Evolutionary conservation across 1,140 invertebrate genomes (phyloP), one percentile per base, ranked within the genome.

Genomic region (Lerema accius): DNA sequence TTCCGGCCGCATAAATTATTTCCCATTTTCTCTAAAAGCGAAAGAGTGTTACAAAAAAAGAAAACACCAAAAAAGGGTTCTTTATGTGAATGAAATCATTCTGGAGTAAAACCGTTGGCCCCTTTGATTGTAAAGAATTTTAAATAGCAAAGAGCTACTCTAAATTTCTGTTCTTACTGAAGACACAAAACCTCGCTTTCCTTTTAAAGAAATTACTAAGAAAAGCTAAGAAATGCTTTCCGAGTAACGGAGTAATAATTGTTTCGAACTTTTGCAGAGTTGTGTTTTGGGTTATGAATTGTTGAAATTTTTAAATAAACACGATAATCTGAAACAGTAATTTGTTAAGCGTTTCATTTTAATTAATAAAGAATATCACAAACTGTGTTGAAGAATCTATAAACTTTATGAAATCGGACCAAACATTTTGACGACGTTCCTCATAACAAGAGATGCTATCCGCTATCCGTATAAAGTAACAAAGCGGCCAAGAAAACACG

Each of bases 31-130:
- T 40, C 39, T 45, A 32, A 61, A 55, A 63, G 40, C 39, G 45
- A 62, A 61, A 42, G 45, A 46, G 53, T 63, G 65, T 51, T 53
- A 35, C 48, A 43, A 51, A 63, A 55, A 45, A 55, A 26, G 55
- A 48, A 55, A 48, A 35, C 43, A 56, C 32, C 37, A 39, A 43
- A 64, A 64, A 55, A 56, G 53, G 53, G 53, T 43, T 56, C 55
- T 49, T 64, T 58, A 64, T 58, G 53, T 32, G 63, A 58, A 64
- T 58, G 46, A 64, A 55, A 64, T 58, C 55, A 58, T 28, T 64
- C 55, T 48, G 49, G 13, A 32, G 51, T 23, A 23, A 62, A 62
- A 62, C 49, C 26, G 60, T 51, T 51, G 48, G 39, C 60, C 26
- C 23, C 48, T 62, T 43, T 62, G 60, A 62, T 62, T 62, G 60